Conservation (phyloP, 2,888 invertebrate genomes). For the Drosophila meridionalis region DNA sequence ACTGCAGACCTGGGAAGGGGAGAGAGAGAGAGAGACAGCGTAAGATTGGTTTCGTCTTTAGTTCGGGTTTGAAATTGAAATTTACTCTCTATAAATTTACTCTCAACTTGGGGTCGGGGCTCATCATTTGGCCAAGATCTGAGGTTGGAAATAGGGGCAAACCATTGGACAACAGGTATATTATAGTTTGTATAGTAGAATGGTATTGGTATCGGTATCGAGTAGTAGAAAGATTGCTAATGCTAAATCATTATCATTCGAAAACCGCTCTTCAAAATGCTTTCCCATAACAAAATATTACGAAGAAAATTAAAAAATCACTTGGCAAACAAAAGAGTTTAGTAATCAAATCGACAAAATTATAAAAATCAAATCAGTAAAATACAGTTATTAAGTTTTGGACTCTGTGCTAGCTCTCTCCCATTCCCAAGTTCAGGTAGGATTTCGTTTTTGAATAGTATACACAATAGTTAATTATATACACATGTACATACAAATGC, state of each 20-base stretch:
- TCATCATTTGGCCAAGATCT: constrained; percentile 41
- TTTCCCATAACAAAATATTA: constrained; percentile 37
- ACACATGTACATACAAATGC: constrained; percentile 57
- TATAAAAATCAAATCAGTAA: constrained; percentile 49
- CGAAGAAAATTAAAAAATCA: constrained; percentile 29
- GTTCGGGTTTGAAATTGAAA: constrained; percentile 58
- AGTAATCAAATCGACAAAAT: constrained; percentile 55
- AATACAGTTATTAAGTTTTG: constrained; percentile 59
- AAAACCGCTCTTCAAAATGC: constrained; percentile 53
- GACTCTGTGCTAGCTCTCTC: constrained; percentile 85
- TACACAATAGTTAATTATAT: constrained; percentile 68
- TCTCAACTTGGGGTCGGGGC: constrained; percentile 48
- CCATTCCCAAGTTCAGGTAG: constrained; percentile 85
- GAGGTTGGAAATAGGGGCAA: constrained; percentile 45
- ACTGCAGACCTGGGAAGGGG: constrained; percentile 92
- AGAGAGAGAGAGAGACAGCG: constrained; percentile 83
- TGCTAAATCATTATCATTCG: constrained; percentile 75
- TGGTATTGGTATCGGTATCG: constrained; percentile 57
- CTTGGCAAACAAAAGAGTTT: constrained; percentile 51
- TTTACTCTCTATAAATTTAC: constrained; percentile 62
- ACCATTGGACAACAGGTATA: constrained; percentile 46
- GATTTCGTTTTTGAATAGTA: constrained; percentile 74
- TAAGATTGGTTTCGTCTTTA: constrained; percentile 78
- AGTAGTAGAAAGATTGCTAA: constrained; percentile 77
- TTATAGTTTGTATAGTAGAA: constrained; percentile 45